Evolutionary conservation across 2,113 vertebrate species (phyloP), one percentile per base, ranked within the genome.

Genomic region (Otis tarda): DNA sequence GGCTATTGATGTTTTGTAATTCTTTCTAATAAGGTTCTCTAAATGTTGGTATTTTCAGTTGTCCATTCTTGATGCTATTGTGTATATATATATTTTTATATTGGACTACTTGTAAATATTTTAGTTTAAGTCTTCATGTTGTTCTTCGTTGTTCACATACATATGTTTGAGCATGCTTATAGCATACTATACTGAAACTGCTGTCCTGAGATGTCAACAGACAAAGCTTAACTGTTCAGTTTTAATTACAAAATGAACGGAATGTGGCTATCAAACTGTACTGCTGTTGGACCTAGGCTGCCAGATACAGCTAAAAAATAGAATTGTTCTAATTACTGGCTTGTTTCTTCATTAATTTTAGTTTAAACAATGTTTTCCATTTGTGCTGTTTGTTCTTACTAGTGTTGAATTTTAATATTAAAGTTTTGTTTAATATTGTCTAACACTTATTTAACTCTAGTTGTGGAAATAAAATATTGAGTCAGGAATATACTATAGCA

Each of bases 341-440:
- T 97, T 91, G 7, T 92, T 53, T 97, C 76, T 84, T 92, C 71
- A 84, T 97, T 92, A 92, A 94, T 95, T 97, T 96, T 96, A 96
- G 78, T 95, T 95, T 91, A 82, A 96, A 95, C 69, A 43, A 21
- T 95, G 88, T 98, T 98, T 97, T 83, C 91, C 83, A 95, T 95
- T 97, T 97, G 95, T 97, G 89, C 95, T 96, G 39, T 87, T 97
- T 97, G 96, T 98, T 98, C 92, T 96, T 97, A 96, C 78, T 98
- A 97, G 96, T 95, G 96, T 97, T 97, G 84, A 89, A 96, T 96
- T 96, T 96, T 96, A 96, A 97, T 96, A 98, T 98, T 98, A 98
- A 98, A 94, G 96, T 96, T 97, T 95, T 93, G 97, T 97, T 98
- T 95, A 97, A 75, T 65, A 47, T 67, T 94, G 96, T 94, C 69